phyloP scores from a whole-genome alignment of 37 sponge, comb jelly and placozoan genomes.

The Crambe crambe region DNA sequence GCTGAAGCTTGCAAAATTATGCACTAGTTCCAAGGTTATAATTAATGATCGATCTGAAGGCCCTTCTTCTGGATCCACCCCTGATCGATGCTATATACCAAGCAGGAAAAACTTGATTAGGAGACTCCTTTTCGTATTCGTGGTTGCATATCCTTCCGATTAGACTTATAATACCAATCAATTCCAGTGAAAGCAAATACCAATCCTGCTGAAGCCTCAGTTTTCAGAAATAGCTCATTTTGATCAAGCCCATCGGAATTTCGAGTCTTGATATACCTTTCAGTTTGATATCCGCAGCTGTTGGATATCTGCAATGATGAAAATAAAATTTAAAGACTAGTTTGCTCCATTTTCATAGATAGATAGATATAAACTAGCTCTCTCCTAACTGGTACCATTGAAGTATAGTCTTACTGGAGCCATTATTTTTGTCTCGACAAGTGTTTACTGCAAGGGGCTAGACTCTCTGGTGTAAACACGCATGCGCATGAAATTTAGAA shows the following conservation, averaged over 20 bases:
- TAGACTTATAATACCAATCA: background rate
- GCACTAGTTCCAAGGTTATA: no score
- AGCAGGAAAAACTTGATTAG: background rate
- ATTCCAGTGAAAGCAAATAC: conserved; percentile 6
- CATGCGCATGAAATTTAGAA: no score
- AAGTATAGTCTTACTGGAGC: background rate
- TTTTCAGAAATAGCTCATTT: background rate
- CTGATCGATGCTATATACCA: background rate
- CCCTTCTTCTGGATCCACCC: background rate
- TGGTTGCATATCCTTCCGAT: background rate
- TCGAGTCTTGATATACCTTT: background rate
- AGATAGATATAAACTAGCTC: no score
- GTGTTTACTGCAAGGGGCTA: no score
- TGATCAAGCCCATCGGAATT: background rate
- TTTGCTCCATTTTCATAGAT: background rate
- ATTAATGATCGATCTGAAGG: no score
- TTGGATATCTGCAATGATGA: background rate
- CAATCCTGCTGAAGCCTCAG: background rate
- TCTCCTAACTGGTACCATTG: no score
- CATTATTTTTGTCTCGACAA: background rate
- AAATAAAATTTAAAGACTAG: background rate
- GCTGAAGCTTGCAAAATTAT: no score
- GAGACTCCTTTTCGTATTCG: background rate
- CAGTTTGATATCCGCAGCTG: background rate
- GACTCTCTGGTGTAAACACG: no score